Conservation (phyloP, 2,797 vertebrate genomes). For the Enteromius anoplus region DNA sequence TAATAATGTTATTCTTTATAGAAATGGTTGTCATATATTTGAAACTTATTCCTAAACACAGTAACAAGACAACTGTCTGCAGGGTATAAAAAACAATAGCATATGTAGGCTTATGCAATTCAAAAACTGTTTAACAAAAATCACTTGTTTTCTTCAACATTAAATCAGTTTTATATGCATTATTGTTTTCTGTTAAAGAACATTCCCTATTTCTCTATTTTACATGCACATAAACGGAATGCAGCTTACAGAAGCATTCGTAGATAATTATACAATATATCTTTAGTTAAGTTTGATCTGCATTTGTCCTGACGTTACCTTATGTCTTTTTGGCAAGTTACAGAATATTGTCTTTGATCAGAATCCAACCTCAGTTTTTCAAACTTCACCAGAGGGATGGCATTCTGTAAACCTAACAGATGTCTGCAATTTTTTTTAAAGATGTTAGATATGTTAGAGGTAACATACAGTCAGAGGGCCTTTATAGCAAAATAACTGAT, state of each 20-base stretch:
- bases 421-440: conserved; percentile 15
- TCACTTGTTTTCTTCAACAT: not conserved
- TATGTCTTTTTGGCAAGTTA: conserved; percentile 35
- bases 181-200: not conserved
- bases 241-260: not conserved
- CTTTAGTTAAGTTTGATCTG: not conserved
- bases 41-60: not conserved
- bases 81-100: not conserved
- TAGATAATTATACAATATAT: not conserved
- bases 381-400: conserved; percentile 1
- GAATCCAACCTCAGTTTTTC: conserved; percentile 17
- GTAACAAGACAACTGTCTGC: not conserved
- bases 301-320: conserved; percentile 14
- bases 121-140: not conserved
- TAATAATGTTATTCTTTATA: not conserved
- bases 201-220: not conserved
- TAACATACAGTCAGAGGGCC: not conserved
- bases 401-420: conserved; percentile 31
- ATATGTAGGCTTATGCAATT: not conserved
- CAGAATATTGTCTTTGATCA: conserved; percentile 35
- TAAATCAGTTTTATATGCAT: not conserved
- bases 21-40: not conserved
- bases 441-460: not conserved
- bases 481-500: not conserved
- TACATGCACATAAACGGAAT: not conserved